A percentile compares a stretch with the other conserved stretches of the same genome.
Conservation (phyloP, 2,113 vertebrate genomes). For the Pluvialis apricaria region DNA sequence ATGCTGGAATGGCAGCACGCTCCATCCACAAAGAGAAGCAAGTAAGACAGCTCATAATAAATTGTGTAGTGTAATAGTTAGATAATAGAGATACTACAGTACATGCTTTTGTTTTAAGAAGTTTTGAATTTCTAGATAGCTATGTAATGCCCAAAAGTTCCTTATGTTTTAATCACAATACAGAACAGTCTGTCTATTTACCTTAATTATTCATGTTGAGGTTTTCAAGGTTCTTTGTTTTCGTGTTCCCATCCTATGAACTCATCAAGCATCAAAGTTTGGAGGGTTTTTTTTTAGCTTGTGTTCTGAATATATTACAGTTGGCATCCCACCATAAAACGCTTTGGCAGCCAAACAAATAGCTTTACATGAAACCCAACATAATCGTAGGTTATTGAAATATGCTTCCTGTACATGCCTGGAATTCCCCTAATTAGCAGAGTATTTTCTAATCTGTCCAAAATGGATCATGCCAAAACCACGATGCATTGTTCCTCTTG, state of each 20-base stretch:
- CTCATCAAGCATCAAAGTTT: conserved; percentile 36
- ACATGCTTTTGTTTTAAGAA: conserved; percentile 19
- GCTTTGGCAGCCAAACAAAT: conserved; percentile 65
- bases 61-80: background rate
- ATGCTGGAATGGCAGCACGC: background rate
- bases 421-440: conserved; percentile 86
- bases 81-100: background rate
- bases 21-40: background rate
- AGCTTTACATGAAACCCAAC: conserved; percentile 46
- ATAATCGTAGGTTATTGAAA: conserved; percentile 34
- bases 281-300: background rate
- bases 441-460: conserved; percentile 70
- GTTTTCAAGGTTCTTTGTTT: conserved; percentile 41
- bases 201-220: conserved; percentile 19
- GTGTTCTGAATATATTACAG: conserved; percentile 22
- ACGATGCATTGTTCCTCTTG: background rate
- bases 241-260: conserved; percentile 26
- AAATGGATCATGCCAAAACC: conserved; percentile 50
- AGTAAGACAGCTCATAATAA: background rate
- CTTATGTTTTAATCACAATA: conserved; percentile 22
- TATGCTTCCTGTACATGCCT: conserved; percentile 63
- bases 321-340: conserved; percentile 65
- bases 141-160: background rate
- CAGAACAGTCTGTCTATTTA: background rate
- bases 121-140: conserved; percentile 46